Percentiles rank a stretch among this genome's conserved stretches.
These are phyloP conservation scores for Hippopotamyrus pictus DNA, from an alignment of 2,797 vertebrate genomes.

Conservation along the genomic window DNA sequence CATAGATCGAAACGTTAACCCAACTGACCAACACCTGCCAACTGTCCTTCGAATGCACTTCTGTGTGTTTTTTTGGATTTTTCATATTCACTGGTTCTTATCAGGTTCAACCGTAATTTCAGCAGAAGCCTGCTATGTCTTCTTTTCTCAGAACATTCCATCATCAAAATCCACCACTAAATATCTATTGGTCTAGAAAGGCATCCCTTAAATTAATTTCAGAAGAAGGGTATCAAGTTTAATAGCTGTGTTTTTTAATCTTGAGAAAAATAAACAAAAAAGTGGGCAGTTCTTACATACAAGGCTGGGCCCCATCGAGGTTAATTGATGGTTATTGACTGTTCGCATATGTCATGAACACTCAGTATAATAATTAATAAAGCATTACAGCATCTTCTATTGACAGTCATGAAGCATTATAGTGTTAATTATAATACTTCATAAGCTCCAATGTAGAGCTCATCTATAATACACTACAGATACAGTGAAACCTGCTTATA, in stretches of 20 bases:
- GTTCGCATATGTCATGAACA: background rate
- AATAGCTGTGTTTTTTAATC: background rate
- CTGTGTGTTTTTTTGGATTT: background rate
- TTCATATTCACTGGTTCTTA: background rate
- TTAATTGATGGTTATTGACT: background rate
- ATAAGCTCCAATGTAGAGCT: background rate
- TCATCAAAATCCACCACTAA: background rate
- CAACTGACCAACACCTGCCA: background rate
- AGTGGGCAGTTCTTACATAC: background rate
- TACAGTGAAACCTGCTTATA: background rate
- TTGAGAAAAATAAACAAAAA: background rate
- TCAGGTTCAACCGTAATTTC: background rate
- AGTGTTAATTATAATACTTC: background rate
- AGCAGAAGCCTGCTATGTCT: background rate
- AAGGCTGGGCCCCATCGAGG: background rate
- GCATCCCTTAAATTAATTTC: background rate
- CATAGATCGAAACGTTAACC: background rate
- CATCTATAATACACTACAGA: background rate
- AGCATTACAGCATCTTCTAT: background rate
- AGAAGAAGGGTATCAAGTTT: background rate
- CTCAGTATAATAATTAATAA: background rate
- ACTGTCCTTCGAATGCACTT: background rate
- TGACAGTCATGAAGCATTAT: background rate
- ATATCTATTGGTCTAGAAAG: background rate
- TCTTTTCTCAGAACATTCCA: background rate